These are phyloP conservation scores for Coreoperca whiteheadi DNA, from an alignment of 2,113 vertebrate species.

Conservation along the genomic window DNA sequence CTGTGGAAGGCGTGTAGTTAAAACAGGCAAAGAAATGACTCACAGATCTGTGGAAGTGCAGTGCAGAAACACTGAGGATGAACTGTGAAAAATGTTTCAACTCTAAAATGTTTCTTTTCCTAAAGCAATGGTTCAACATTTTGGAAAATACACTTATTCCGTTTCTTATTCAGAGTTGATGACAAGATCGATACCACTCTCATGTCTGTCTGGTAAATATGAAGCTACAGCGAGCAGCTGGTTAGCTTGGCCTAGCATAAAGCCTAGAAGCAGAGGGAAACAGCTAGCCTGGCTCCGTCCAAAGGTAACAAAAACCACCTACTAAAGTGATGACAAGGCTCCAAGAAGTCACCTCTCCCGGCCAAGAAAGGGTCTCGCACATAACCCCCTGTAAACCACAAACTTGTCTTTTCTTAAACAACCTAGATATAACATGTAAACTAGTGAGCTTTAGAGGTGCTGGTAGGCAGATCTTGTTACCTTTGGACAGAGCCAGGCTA, in stretches of 20 bases:
- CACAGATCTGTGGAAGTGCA: background rate
- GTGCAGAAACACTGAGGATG: background rate
- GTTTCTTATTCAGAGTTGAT: background rate
- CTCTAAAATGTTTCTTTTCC: background rate
- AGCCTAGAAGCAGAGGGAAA: background rate
- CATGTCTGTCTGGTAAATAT: background rate
- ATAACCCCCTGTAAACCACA: background rate
- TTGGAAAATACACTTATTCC: background rate
- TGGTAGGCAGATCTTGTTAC: background rate
- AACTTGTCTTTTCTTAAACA: background rate
- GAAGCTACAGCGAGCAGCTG: too few relatives aligned
- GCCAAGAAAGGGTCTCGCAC: background rate
- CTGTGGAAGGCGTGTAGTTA: slow-evolving; percentile 74
- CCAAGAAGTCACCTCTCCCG: background rate
- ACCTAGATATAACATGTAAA: background rate
- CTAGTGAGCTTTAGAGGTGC: background rate
- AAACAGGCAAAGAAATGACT: slow-evolving; percentile 11
- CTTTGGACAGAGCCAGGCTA: background rate
- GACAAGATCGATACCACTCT: background rate
- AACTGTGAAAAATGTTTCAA: background rate
- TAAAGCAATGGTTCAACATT: background rate
- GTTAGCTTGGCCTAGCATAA: background rate
- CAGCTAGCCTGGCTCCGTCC: background rate
- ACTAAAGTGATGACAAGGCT: background rate
- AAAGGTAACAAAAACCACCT: background rate